phyloP scores from a whole-genome alignment of 1,140 invertebrate genomes.

The Calycopis cecrops region DNA sequence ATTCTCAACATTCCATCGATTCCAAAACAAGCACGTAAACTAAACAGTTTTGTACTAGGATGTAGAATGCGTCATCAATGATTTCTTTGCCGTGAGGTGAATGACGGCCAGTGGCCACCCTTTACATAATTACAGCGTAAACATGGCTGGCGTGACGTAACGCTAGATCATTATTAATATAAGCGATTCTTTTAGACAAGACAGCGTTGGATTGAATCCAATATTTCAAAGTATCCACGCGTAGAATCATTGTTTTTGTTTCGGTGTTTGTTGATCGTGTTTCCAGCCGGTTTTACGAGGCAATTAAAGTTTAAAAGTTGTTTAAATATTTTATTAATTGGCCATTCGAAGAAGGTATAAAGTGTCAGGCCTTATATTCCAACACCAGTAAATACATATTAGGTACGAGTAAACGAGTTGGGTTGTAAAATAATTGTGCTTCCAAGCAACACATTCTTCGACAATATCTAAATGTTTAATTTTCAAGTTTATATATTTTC shows the following conservation, averaged over 20 bases:
- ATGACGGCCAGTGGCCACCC: slow-evolving; percentile 22
- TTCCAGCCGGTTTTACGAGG: no score
- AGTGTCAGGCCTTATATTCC: no score
- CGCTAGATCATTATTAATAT: slow-evolving; percentile 26
- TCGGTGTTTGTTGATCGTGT: background rate
- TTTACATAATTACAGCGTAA: slow-evolving; percentile 28
- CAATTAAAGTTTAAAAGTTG: no score
- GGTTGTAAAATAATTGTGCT: no score
- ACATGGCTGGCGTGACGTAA: slow-evolving; percentile 26
- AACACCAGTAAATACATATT: no score
- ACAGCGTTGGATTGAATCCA: slow-evolving; percentile 26
- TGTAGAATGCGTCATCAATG: slow-evolving; percentile 25
- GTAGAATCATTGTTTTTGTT: slow-evolving; percentile 7
- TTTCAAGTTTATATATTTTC: no score
- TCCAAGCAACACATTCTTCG: no score
- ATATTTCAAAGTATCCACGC: slow-evolving; percentile 13
- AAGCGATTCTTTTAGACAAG: slow-evolving; percentile 26
- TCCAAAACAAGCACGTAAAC: slow-evolving; percentile 1
- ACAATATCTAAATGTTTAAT: no score
- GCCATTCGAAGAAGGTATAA: no score
- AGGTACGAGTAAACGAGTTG: no score
- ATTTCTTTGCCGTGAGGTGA: slow-evolving; percentile 29
- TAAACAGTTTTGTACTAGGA: slow-evolving; percentile 1
- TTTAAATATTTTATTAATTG: no score
- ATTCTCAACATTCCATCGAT: background rate